Base-by-base conservation (phyloP, 2,797 vertebrate genomes). In the Dendrocincla tyrannina region DNA sequence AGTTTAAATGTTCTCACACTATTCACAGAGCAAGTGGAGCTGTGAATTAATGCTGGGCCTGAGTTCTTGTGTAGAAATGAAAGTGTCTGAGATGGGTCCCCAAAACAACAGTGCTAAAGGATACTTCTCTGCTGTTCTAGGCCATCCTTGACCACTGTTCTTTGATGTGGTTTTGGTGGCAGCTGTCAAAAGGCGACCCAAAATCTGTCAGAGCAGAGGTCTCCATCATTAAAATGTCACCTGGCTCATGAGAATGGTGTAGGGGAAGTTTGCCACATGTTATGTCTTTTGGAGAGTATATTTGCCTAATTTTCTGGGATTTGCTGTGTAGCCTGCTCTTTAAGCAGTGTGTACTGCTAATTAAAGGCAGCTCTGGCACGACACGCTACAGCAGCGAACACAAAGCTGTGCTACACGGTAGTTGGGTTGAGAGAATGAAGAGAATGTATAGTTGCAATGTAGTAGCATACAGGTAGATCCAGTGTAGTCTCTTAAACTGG, bases 161-260 rank as follows among this genome's bases (percentile, higher is more conserved):
- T 84, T 49, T 59, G 14, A 44, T 64, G 41, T 8, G 5, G 11
- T 69, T 94, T 68, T 78, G 35, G 25, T 59, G 73, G 11, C 49
- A 53, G 9, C 13, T 70, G 30, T 53, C 20, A 68, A 64, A 50
- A 60, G 22, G 9, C 32, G 60, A 28, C 25, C n/a, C 17, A 42
- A n/a, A 22, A 73, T 63, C 60, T 25, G 17, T 74, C 37, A 56
- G 15, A 90, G 42, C 22, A 84, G 62, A 84, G 47, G 4, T 63
- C 17, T 59, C 5, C 16, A n/a, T 81, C 41, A 24, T 50, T 78
- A 23, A 50, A 73, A 41, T 49, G 17, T 27, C 17, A 17, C 22
- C 12, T 80, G 37, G 15, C 28, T 84, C 0, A 0, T 1, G 2
- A 75, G 20, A 62, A 37, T 23, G 20, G 10, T n/a, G 17, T 41